These are phyloP conservation scores for Bombus confusus DNA, from an alignment of 1,140 invertebrate species.

Conservation along the genomic window DNA sequence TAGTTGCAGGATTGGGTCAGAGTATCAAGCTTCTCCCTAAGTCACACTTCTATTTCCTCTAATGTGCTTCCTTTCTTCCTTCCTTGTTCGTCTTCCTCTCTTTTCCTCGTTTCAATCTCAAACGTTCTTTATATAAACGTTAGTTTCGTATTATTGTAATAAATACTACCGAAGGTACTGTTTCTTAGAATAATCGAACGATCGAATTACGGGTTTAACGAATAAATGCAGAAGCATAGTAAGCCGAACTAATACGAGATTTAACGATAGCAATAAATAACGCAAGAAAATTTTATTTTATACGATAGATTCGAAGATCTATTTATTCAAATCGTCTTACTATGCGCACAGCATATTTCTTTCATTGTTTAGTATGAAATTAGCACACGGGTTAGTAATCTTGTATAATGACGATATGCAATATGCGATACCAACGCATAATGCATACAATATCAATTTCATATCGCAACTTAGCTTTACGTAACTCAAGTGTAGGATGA, in stretches of 20 bases:
- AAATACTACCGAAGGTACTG: too few species aligned
- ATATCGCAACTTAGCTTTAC: too few species aligned
- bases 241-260: too few species aligned
- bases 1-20: not conserved
- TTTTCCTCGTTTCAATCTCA: not conserved
- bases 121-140: not conserved
- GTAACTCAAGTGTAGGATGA: not conserved
- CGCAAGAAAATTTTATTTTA: too few species aligned
- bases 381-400: not conserved
- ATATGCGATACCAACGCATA: not conserved
- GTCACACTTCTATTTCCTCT: not conserved
- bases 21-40: not conserved
- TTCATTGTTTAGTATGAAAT: not conserved
- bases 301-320: not conserved
- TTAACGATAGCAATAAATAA: too few species aligned
- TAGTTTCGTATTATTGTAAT: not conserved
- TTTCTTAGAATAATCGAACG: too few species aligned
- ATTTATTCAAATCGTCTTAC: not conserved
- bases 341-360: not conserved
- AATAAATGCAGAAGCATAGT: not conserved
- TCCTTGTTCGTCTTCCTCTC: not conserved
- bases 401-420: not conserved
- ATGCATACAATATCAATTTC: too few species aligned
- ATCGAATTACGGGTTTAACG: not conserved
- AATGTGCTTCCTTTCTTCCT: not conserved